Base-by-base conservation (phyloP, 2,888 invertebrate genomes). In the Orchesella flavescens region DNA sequence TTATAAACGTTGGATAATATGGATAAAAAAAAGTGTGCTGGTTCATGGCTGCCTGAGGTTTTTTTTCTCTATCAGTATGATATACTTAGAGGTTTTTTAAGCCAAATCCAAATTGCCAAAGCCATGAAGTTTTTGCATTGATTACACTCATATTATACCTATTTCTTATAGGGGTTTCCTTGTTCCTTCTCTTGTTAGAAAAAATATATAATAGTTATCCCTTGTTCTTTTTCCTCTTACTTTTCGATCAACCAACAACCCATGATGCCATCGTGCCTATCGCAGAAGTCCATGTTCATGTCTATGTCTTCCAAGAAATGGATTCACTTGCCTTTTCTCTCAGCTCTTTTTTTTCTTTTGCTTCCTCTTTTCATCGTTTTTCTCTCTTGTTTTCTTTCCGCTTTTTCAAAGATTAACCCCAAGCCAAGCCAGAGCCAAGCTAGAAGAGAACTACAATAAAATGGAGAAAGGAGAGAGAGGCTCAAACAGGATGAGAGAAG, bases 351-450 rank as follows among this genome's bases (percentile, higher is more conserved):
- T 59, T 61, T 77, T 69, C 24, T 23, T 44, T 19, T 49, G 0
- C 49, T 53, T 13, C 61, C 59, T 57, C 59, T 59, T 69, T 59
- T 59, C 66, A 13, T 44, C 55, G n/a, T 63, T 44, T 68, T 34
- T 63, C 72, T 69, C 69, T 75, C 71, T 63, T 84, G 81, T 86
- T 84, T 84, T 83, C 84, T 83, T 86, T 84, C 80, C 84, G 82
- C 84, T 80, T 84, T 85, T 80, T 81, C 84, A 83, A 66, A 86
- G 86, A 86, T 86, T 86, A 86, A 86, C 86, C 84, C 71, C 74
- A 57, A 68, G 81, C 73, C 57, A 65, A 61, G 75, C 65, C 44
- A n/a, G 57, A 21, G 77, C 43, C 23, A 55, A 65, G 17, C 19
- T 53, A 53, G n/a, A 53, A 59, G 69, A 71, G 49, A 61, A 46